Percentiles rank a stretch among this genome's conserved stretches.
Evolutionary conservation across 2,113 vertebrate species (phyloP).

Genomic region (Nibea albiflora): DNA sequence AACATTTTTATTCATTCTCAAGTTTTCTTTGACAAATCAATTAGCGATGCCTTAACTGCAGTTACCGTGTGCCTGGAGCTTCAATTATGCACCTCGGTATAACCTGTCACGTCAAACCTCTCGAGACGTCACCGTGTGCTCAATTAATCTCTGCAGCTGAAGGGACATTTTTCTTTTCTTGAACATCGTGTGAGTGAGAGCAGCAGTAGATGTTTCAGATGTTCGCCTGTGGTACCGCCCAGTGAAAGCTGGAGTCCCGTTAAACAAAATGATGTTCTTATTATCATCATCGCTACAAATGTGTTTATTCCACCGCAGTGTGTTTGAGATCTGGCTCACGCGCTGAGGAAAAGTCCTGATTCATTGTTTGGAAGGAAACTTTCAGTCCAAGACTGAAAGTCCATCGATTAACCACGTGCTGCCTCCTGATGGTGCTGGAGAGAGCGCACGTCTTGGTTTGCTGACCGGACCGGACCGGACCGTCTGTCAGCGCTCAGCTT

Average conservation of each 20-base stretch:
- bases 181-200: not conserved
- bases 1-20: conserved; percentile 18
- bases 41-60: conserved; percentile 49
- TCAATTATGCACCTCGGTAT: conserved; percentile 53
- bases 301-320: too few relatives aligned
- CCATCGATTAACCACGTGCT: too few relatives aligned
- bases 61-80: conserved; percentile 47
- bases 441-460: too few relatives aligned
- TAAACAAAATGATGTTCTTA: not conserved
- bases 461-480: too few relatives aligned
- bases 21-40: conserved; percentile 59
- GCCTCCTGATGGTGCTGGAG: too few relatives aligned
- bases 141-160: conserved; percentile 34
- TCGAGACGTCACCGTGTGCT: conserved; percentile 22
- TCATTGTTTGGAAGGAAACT: not conserved
- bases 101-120: conserved; percentile 55
- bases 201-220: not conserved
- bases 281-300: too few relatives aligned
- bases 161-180: not conserved
- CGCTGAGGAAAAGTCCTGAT: too few relatives aligned
- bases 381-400: not conserved
- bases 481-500: too few relatives aligned
- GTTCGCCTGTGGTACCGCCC: not conserved
- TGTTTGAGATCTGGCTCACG: too few relatives aligned
- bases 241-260: too few relatives aligned